Evolutionary conservation across 2,888 invertebrate genomes (phyloP), one percentile per base, ranked within the genome.

Genomic region (Nudaria mundana): DNA sequence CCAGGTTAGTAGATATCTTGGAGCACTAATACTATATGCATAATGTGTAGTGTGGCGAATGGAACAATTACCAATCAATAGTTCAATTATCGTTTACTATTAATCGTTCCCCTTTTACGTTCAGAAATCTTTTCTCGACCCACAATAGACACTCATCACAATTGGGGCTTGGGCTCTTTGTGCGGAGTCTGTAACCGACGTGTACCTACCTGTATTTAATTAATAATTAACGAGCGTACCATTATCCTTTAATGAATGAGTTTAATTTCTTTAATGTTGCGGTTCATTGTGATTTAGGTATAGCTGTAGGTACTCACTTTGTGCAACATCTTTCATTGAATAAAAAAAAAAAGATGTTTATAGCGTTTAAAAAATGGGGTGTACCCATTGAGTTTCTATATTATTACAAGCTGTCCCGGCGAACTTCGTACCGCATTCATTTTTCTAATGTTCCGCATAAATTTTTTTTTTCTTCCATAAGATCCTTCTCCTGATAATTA

Each of bases 141-240:
- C 45, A 63, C 66, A 66, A 65, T 65, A 62, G 55, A 52, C 61
- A 66, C 61, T 63, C 51, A 59, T 70, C 63, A 62, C 56, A 52
- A 56, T 48, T 52, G 54, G 48, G 35, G 48, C 57, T 31, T 37
- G 42, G 51, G 36, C 60, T 64, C 64, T 72, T 74, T 66, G 71
- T 44, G 51, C 26, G 5, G 39, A 22, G 40, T 45, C 74, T 74
- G 74, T 47, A 40, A 40, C 39, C 55, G 71, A 74, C 75, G 53
- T 65, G 55, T 57, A 49, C 63, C 56, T 60, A 65, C 63, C 56
- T 60, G 64, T 69, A 74, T 74, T 75, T 75, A 75, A 75, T 74
- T 74, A 72, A 61, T 73, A 73, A 73, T 74, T 68, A 71, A 67
- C 66, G 63, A 48, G 61, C 56, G 64, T 62, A 66, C 66, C 61